Evolutionary conservation across 2,113 vertebrate species (phyloP).

Genomic region (Jacana jacana): DNA sequence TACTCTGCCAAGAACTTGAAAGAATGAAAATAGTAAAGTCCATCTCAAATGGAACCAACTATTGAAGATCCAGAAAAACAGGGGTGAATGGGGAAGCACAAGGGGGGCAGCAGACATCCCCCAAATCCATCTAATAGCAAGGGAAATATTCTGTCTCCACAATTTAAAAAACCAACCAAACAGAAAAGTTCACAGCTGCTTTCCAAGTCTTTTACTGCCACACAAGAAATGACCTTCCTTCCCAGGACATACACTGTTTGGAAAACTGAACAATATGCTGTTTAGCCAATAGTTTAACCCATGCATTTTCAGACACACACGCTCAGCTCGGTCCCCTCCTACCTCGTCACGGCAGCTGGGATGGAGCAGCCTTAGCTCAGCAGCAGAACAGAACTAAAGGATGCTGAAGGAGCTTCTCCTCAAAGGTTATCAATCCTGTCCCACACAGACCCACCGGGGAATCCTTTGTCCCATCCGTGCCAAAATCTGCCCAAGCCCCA

Average conservation of each 20-base stretch:
- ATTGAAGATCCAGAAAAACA: not conserved
- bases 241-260: not conserved
- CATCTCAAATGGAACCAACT: not conserved
- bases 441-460: rapidly evolving
- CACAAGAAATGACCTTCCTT: not conserved
- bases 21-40: not conserved
- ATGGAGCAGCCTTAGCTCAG: rapidly evolving
- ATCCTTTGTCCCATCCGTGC: rapidly evolving
- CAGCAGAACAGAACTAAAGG: rapidly evolving
- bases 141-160: not conserved
- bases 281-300: not conserved
- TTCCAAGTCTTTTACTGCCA: not conserved
- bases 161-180: too few species aligned
- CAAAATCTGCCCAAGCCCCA: not conserved
- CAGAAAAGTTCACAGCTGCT: not conserved
- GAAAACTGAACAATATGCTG: rapidly evolving
- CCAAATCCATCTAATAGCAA: not conserved
- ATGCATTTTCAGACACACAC: rapidly evolving
- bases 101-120: not conserved
- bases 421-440: rapidly evolving
- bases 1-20: not conserved
- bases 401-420: not conserved
- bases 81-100: not conserved
- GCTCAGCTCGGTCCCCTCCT: not conserved
- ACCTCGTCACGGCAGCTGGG: rapidly evolving